These are phyloP conservation scores for Dipodomys merriami DNA, from an alignment of 2,113 vertebrate species.

Conservation along the genomic window DNA sequence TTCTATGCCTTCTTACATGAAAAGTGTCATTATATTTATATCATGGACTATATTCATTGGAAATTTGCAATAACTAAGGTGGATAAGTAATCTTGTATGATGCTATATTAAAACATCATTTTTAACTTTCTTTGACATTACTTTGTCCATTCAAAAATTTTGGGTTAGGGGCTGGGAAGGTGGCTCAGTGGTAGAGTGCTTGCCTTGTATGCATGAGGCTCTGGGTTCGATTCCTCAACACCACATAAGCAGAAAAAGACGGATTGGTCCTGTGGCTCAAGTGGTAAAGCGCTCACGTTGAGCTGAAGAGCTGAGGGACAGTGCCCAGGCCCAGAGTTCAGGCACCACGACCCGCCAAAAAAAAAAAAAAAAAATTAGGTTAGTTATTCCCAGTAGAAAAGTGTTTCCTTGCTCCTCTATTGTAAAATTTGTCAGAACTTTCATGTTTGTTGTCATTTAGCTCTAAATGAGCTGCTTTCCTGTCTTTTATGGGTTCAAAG, in stretches of 20 bases:
- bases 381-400: constrained; percentile 12
- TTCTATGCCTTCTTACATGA: neutral
- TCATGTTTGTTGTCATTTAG: neutral
- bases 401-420: neutral
- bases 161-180: no score
- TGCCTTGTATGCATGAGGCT: no score
- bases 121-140: neutral
- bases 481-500: neutral
- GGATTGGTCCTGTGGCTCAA: no score
- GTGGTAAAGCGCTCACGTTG: no score
- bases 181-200: no score
- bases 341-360: no score
- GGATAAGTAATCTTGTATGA: neutral
- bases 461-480: neutral
- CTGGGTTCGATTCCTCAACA: no score
- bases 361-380: no score
- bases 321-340: no score
- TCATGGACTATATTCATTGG: neutral
- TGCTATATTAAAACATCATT: neutral
- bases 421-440: neutral
- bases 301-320: no score
- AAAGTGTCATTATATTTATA: neutral
- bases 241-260: no score
- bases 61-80: neutral
- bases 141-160: neutral